phyloP scores from a whole-genome alignment of 2,113 vertebrate species.

The Prietella phreatophila region DNA sequence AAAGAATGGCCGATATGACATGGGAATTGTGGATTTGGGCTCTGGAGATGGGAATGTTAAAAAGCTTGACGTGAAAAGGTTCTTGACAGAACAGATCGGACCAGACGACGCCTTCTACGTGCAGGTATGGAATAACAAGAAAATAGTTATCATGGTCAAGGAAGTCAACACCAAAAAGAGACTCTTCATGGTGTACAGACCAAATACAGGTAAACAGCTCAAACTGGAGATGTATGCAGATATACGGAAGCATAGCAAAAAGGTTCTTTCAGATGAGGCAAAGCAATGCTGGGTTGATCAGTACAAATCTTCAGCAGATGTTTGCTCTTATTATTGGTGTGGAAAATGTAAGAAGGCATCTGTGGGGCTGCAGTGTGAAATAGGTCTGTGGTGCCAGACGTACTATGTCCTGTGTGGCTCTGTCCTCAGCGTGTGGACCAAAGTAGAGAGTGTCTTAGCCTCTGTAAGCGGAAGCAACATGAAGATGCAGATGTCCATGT shows the following conservation, averaged over 20 bases:
- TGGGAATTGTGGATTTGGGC: constrained; percentile 97
- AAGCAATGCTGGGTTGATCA: constrained; percentile 86
- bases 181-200: constrained; percentile 93
- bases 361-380: constrained; percentile 94
- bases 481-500: constrained; percentile 98
- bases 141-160: constrained; percentile 89
- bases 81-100: constrained; percentile 91
- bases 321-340: too few species aligned
- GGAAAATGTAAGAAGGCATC: too few species aligned
- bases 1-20: constrained; percentile 94
- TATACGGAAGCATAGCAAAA: constrained; percentile 96
- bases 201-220: constrained; percentile 94
- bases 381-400: constrained; percentile 89
- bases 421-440: constrained; percentile 96
- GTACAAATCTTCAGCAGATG: too few species aligned
- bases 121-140: constrained; percentile 95
- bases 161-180: constrained; percentile 95
- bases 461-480: constrained; percentile 93
- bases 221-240: constrained; percentile 91
- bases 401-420: constrained; percentile 94
- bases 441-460: constrained; percentile 91
- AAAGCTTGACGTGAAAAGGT: constrained; percentile 90
- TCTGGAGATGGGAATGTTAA: constrained; percentile 97
- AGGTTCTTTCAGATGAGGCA: constrained; percentile 94
- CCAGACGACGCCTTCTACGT: constrained; percentile 97